Conservation (phyloP, 2,888 invertebrate species). For the Temnothorax ravouxi region DNA sequence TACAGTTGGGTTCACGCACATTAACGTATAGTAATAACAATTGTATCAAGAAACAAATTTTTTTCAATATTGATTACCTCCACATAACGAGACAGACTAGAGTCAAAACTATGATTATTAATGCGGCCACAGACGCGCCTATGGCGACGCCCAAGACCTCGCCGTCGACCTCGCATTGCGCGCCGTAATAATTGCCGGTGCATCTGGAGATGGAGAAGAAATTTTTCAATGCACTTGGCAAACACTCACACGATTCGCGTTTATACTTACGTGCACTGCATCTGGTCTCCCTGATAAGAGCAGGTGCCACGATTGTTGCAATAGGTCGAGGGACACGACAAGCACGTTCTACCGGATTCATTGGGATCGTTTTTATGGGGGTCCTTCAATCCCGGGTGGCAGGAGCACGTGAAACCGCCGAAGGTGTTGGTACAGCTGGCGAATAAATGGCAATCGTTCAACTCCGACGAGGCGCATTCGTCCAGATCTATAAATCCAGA, state of each 20-base stretch:
- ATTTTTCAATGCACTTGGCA: background rate
- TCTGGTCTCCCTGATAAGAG: conserved; percentile 92
- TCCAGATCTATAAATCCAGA: conserved; percentile 90
- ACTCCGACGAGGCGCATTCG: conserved; percentile 93
- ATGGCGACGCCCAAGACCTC: conserved; percentile 97
- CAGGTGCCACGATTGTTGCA: conserved; percentile 96
- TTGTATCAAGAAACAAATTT: background rate
- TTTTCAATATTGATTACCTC: conserved; percentile 89
- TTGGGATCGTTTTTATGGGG: conserved; percentile 90
- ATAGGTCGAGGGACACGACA: conserved; percentile 91
- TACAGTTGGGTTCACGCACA: background rate
- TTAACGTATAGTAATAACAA: conserved; percentile 7
- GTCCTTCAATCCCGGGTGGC: conserved; percentile 92
- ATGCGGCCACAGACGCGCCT: conserved; percentile 95
- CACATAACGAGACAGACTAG: conserved; percentile 95
- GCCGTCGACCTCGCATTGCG: conserved; percentile 96
- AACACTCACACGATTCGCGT: background rate
- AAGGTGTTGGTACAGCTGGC: conserved; percentile 94
- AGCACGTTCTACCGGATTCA: conserved; percentile 92
- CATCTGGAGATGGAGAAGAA: conserved; percentile 88
- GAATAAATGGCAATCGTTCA: conserved; percentile 94
- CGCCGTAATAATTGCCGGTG: conserved; percentile 95
- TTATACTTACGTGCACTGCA: conserved; percentile 90
- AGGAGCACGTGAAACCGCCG: conserved; percentile 93
- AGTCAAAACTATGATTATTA: conserved; percentile 95